Evolutionary conservation across 2,113 vertebrate species (phyloP), one percentile per base, ranked within the genome.

Genomic region (Apteryx mantelli): DNA sequence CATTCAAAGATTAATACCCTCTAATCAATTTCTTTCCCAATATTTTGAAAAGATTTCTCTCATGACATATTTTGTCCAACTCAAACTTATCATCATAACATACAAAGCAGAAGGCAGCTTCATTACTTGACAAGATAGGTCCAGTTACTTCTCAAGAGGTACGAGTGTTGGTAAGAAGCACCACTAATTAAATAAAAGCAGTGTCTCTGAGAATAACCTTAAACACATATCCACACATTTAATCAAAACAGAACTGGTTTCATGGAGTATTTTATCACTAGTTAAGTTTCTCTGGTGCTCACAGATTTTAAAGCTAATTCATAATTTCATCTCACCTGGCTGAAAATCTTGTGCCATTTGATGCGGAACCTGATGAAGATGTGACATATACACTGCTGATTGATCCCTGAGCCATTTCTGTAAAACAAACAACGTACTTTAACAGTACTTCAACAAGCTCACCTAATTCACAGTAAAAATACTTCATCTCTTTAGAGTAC

Each of bases 361-460:
- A 98, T 38, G 99, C 98, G 50, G 99, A 98, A 32, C 98, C 98
- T 82, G 99, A 98, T 7, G 99, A 99, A 87, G 97, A 97, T 11
- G 98, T 97, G 98, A 99, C 98, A 97, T 99, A 99, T 63, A 99
- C 99, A 76, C 99, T 99, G 96, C 99, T 99, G 94, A 99, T 99
- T 80, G 99, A 99, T 91, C 99, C 99, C 98, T 99, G 99, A 97
- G 99, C 99, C 99, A 99, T 99, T 98, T 99, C 99, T 99, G 98
- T 15, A 86, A 92, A 95, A 94, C 2, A 32, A 88, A 95, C 44
- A 76, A 50, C 14, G 3, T 65, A 68, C 30, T 22, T 82, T 36
- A 83, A 65, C 15, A 79, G 30, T 24, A 55, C 40, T 75, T 69
- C 70, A 9, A 86, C 13, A 83, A 20, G 14, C 13, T 40, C 5